Conservation (phyloP, 2,113 vertebrate genomes). For the Eubucco bourcierii region DNA sequence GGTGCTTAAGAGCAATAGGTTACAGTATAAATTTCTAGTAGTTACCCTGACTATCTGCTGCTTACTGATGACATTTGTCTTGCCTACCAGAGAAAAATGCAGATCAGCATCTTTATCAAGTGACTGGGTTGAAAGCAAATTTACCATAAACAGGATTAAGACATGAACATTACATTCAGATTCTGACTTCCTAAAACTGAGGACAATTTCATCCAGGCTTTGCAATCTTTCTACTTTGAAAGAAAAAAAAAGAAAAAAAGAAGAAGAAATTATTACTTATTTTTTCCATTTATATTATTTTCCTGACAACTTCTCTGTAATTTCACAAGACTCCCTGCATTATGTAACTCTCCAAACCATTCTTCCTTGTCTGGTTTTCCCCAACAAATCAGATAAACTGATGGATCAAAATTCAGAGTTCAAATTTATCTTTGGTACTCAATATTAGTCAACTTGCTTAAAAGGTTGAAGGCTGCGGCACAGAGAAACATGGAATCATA, state of each 20-base stretch:
- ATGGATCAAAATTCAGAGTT: neutral
- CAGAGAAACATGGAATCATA: no score
- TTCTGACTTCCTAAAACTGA: neutral
- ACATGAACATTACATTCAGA: neutral
- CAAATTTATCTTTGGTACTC: neutral
- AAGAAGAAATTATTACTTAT: neutral
- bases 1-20: neutral
- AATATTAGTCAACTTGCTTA: neutral
- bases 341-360: neutral
- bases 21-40: neutral
- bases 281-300: constrained; percentile 13
- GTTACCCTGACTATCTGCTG: neutral
- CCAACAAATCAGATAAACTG: neutral
- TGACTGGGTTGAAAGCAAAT: neutral
- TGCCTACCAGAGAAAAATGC: neutral
- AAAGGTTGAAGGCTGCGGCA: neutral
- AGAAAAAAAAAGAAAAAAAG: neutral
- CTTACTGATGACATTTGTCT: neutral
- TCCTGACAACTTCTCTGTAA: neutral
- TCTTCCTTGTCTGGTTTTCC: neutral
- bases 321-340: neutral
- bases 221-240: neutral
- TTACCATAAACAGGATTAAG: neutral
- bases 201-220: neutral
- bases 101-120: neutral